Conservation (phyloP, 2,888 invertebrate genomes). For the Acrocera orbiculus region DNA sequence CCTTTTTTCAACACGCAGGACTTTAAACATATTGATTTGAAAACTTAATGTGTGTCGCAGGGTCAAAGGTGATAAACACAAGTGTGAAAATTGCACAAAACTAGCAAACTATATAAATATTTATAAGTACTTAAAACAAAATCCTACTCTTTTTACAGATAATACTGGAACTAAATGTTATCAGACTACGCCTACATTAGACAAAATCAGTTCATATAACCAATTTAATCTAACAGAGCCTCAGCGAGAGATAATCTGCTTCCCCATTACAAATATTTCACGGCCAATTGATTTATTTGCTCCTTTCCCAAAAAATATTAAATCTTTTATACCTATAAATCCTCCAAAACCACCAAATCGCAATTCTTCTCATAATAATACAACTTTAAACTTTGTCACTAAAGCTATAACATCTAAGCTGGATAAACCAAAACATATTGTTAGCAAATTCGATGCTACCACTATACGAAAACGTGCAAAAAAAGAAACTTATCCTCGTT, state of each 20-base stretch:
- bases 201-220: conserved; percentile 61
- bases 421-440: conserved; percentile 16
- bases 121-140: too few relatives aligned
- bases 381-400: conserved; percentile 43
- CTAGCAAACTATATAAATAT: too few relatives aligned
- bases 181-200: conserved; percentile 62
- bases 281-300: conserved; percentile 33
- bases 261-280: conserved; percentile 35
- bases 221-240: conserved; percentile 28
- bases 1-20: too few relatives aligned
- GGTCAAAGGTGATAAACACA: too few relatives aligned
- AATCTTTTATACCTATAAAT: conserved; percentile 36
- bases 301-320: conserved; percentile 41
- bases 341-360: conserved; percentile 65
- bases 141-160: conserved; percentile 41
- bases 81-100: too few relatives aligned
- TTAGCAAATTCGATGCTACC: conserved; percentile 25
- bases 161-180: conserved; percentile 60
- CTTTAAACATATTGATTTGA: too few relatives aligned
- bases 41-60: too few relatives aligned
- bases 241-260: conserved; percentile 41
- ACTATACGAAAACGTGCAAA: conserved; percentile 26
- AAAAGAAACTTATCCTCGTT: conserved; percentile 22
- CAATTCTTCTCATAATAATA: conserved; percentile 51
- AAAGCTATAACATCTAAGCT: conserved; percentile 28